Percentiles rank a stretch among this genome's conserved stretches.
These are phyloP conservation scores for Cantharis flavilabris DNA, from an alignment of 2,888 invertebrate species.

Conservation along the genomic window DNA sequence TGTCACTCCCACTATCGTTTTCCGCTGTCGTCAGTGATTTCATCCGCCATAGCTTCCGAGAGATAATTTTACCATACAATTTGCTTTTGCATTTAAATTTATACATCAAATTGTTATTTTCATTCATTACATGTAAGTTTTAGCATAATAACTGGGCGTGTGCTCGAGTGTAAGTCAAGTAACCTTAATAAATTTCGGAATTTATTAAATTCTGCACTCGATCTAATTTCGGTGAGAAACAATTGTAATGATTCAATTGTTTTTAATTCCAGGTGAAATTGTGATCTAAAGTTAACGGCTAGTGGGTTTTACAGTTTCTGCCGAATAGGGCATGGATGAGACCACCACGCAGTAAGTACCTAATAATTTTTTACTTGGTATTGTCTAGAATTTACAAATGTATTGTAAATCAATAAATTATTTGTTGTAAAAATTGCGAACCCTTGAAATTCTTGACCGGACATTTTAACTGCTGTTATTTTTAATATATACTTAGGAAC, in stretches of 20 bases:
- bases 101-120: not conserved
- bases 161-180: not conserved
- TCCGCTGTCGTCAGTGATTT: slow-evolving; percentile 17
- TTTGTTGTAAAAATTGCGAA: not conserved
- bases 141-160: not conserved
- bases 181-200: not conserved
- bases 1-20: not conserved
- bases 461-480: not conserved
- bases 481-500: not conserved
- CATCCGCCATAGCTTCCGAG: slow-evolving; percentile 24
- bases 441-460: not conserved
- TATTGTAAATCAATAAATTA: not conserved
- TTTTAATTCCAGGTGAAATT: slow-evolving; percentile 23
- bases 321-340: slow-evolving; percentile 36
- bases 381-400: slow-evolving; percentile 3
- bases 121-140: not conserved
- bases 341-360: slow-evolving; percentile 34
- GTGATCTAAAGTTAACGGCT: slow-evolving; percentile 13
- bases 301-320: slow-evolving; percentile 32
- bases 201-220: not conserved
- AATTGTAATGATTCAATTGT: not conserved
- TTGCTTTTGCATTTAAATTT: not conserved
- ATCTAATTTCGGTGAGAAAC: not conserved
- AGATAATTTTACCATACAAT: not conserved
- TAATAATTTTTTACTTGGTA: not conserved